Percentiles rank a stretch among this genome's conserved stretches.
These are phyloP conservation scores for Bombus picipes DNA, from an alignment of 1,140 invertebrate genomes.

Conservation along the genomic window DNA sequence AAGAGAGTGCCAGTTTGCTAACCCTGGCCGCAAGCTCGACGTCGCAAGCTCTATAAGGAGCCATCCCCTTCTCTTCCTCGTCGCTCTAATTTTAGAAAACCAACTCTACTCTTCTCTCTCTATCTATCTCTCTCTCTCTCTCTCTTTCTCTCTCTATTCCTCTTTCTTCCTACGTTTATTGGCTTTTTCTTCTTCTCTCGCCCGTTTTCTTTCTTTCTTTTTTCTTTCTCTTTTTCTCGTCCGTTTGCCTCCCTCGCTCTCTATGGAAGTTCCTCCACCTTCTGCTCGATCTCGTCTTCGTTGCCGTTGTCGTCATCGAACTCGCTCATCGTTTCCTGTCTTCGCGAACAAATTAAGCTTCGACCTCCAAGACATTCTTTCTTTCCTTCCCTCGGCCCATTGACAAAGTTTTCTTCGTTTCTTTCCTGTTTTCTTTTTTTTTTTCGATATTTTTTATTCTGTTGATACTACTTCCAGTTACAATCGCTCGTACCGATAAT, in stretches of 20 bases:
- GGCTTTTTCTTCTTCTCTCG: neutral
- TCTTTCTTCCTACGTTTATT: conserved; percentile 18
- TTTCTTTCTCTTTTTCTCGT: neutral
- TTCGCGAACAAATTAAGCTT: neutral
- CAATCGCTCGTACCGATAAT: neutral
- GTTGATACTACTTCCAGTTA: neutral
- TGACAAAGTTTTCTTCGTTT: neutral
- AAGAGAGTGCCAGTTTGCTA: conserved; percentile 75
- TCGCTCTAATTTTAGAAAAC: conserved; percentile 80
- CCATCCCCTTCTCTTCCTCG: conserved; percentile 76
- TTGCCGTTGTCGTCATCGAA: conserved; percentile 32
- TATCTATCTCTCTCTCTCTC: conserved; percentile 7
- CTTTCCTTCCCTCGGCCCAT: too few relatives aligned
- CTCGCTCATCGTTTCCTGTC: neutral
- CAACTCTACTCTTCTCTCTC: conserved; percentile 49
- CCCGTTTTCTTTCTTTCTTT: neutral
- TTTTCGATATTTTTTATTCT: neutral
- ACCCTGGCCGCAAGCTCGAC: conserved; percentile 77
- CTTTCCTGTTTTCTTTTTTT: neutral
- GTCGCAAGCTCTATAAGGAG: conserved; percentile 82
- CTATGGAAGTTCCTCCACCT: conserved; percentile 10
- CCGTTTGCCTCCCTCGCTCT: conserved; percentile 1
- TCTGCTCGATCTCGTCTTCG: conserved; percentile 33
- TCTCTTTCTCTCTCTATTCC: conserved; percentile 39
- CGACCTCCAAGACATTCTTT: neutral